Evolutionary conservation across 2,888 invertebrate species (phyloP).

Genomic region (Drosophila prostipennis): DNA sequence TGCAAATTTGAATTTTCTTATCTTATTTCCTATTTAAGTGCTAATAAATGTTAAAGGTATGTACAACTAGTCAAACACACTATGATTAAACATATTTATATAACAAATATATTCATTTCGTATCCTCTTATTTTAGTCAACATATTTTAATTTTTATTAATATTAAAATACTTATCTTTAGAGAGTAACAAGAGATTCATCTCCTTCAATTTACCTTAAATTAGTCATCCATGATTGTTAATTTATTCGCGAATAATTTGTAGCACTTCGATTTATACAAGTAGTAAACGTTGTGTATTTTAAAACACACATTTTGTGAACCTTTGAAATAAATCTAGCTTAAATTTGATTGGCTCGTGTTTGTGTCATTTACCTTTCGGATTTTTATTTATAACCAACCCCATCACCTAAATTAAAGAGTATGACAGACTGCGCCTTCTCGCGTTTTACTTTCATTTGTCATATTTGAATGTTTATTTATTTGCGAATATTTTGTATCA

Average conservation of each 20-base stretch:
- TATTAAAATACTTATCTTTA: no score
- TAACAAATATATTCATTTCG: not conserved
- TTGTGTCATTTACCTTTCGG: constrained; percentile 10
- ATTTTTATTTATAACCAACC: constrained; percentile 1
- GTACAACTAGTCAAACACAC: not conserved
- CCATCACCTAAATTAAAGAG: constrained; percentile 15
- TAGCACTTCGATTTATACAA: constrained; percentile 7
- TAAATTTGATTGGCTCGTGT: not conserved
- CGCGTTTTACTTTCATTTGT: constrained; percentile 48
- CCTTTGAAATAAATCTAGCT: not conserved
- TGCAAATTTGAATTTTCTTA: not conserved
- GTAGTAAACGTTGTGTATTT: constrained; percentile 5
- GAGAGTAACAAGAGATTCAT: not conserved
- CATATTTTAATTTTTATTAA: no score
- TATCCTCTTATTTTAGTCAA: no score
- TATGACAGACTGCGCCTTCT: constrained; percentile 29
- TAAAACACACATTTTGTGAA: constrained; percentile 3
- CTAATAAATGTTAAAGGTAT: not conserved
- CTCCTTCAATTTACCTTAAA: not conserved
- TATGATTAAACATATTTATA: not conserved
- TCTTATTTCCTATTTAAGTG: not conserved
- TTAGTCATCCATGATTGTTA: not conserved
- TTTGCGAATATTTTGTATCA: constrained; percentile 57
- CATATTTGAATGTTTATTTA: constrained; percentile 65
- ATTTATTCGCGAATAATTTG: constrained; percentile 3